Percentiles rank a stretch among this genome's conserved stretches.
Evolutionary conservation across 2,797 vertebrate genomes (phyloP).

Genomic region (Spinibarbus caldwelli): DNA sequence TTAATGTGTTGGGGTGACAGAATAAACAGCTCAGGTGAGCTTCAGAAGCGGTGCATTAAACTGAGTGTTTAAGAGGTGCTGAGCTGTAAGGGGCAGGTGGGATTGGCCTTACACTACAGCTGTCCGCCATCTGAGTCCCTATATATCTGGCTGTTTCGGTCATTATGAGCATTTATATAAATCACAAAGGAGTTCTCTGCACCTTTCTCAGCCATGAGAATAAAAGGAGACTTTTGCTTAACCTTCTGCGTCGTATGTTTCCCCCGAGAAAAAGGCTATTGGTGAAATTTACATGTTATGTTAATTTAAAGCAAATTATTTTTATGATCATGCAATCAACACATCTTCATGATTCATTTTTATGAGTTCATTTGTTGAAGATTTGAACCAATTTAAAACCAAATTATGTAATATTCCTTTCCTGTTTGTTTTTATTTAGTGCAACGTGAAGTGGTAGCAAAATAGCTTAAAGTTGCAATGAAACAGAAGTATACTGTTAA

Average conservation of each 20-base stretch:
- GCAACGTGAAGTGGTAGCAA: neutral
- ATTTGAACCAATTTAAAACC: neutral
- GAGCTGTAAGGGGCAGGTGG: conserved; percentile 71
- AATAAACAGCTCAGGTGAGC: conserved; percentile 67
- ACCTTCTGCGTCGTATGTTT: neutral
- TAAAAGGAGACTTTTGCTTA: neutral
- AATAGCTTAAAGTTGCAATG: neutral
- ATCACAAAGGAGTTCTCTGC: neutral
- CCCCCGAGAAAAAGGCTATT: neutral
- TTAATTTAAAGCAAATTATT: neutral
- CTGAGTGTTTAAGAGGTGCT: conserved; percentile 79
- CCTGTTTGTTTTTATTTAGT: neutral
- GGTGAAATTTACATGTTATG: neutral
- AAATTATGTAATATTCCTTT: neutral
- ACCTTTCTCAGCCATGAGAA: conserved; percentile 44
- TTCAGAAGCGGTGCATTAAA: conserved; percentile 74
- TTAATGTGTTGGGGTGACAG: conserved; percentile 54
- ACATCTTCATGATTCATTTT: neutral
- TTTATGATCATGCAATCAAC: neutral
- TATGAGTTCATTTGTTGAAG: neutral
- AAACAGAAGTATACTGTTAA: neutral
- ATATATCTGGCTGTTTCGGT: neutral
- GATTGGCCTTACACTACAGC: conserved; percentile 37
- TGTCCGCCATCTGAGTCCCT: conserved; percentile 13
- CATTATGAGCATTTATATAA: conserved; percentile 23